phyloP scores from a whole-genome alignment of 2,113 vertebrate species.

The Trochalopteron elliotii region DNA sequence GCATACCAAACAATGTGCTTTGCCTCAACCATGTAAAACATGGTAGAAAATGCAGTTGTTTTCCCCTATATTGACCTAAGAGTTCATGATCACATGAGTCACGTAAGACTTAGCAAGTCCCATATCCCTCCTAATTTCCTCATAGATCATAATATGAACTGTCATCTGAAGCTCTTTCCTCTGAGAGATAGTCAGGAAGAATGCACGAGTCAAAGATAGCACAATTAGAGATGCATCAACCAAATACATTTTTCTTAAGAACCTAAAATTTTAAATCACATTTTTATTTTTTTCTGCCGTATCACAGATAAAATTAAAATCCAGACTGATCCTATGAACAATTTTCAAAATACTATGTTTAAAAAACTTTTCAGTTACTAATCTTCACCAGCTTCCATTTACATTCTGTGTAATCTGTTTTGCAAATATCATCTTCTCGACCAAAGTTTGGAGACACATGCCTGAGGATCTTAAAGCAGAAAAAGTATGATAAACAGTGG shows the following conservation, averaged over 20 bases:
- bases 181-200: neutral
- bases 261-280: neutral
- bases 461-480: neutral
- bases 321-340: neutral
- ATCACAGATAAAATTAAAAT: neutral
- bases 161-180: neutral
- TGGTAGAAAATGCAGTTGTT: neutral
- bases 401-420: neutral
- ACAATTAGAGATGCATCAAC: accelerated
- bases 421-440: neutral
- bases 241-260: neutral
- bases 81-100: neutral
- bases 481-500: neutral
- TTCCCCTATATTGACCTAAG: neutral
- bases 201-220: neutral
- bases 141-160: neutral
- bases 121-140: neutral
- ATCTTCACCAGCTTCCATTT: neutral
- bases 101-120: neutral
- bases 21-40: neutral
- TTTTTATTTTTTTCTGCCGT: neutral
- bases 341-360: neutral
- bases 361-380: neutral
- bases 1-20: neutral
- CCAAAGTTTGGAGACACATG: neutral